These are phyloP conservation scores for Oreotragus oreotragus DNA, from an alignment of 2,113 vertebrate species.

Conservation along the genomic window DNA sequence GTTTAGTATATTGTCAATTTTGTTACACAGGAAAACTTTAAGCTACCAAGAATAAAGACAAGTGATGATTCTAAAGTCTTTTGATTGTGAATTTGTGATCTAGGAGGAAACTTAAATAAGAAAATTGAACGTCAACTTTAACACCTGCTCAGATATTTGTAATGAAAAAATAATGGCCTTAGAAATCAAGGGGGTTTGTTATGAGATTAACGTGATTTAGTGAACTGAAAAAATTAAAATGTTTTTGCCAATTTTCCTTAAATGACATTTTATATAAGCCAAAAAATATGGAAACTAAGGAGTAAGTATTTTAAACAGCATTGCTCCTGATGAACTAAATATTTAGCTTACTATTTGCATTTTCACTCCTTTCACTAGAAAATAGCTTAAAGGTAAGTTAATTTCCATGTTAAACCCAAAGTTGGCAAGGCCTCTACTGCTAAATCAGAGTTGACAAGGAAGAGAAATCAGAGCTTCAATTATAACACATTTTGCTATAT, in stretches of 20 bases:
- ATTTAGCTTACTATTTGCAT: slow-evolving; percentile 54
- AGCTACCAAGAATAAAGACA: not conserved
- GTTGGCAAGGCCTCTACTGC: not conserved
- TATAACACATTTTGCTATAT: not conserved
- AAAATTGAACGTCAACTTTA: not conserved
- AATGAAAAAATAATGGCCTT: not conserved
- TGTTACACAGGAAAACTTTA: not conserved
- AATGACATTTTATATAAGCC: slow-evolving; percentile 28
- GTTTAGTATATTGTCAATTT: not conserved
- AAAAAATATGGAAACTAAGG: not conserved
- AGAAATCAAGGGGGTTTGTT: not conserved
- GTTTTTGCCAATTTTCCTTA: slow-evolving; percentile 32
- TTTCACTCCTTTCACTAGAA: slow-evolving; percentile 33
- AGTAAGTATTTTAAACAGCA: slow-evolving; percentile 19
- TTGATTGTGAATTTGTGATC: not conserved
- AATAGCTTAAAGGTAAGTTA: slow-evolving; percentile 52
- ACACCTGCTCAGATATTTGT: not conserved
- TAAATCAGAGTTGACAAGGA: slow-evolving; percentile 48
- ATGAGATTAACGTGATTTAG: not conserved
- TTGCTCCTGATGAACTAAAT: slow-evolving; percentile 3
- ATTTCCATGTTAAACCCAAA: slow-evolving; percentile 34
- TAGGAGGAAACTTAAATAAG: not conserved
- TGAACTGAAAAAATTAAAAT: slow-evolving; percentile 17
- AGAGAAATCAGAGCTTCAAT: not conserved
- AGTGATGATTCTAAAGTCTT: not conserved